Evolutionary conservation across 2,113 vertebrate genomes (phyloP).

Genomic region (Xenotilapia caudafasciata): DNA sequence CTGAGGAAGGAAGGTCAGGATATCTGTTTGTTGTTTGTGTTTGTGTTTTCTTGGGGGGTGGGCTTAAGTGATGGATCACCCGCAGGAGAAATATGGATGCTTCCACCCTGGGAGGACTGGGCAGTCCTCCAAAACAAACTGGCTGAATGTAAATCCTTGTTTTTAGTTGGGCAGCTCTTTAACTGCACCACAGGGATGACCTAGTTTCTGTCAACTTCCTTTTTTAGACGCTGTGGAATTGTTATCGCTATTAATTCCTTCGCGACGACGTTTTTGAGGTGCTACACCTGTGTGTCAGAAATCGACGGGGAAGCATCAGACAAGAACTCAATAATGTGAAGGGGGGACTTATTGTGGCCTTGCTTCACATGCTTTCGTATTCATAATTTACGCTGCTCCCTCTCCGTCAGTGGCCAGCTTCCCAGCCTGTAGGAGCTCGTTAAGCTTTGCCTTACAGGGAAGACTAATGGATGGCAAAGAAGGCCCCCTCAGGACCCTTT

Average conservation of each 20-base stretch:
- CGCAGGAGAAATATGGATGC: slow-evolving; percentile 49
- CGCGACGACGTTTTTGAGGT: neutral
- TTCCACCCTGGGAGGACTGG: slow-evolving; percentile 40
- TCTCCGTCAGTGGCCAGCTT: slow-evolving; percentile 42
- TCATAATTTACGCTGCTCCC: slow-evolving; percentile 41
- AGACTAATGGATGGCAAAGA: slow-evolving; percentile 67
- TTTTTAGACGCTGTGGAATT: slow-evolving; percentile 21
- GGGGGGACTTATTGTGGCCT: neutral
- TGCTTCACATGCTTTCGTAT: slow-evolving; percentile 23
- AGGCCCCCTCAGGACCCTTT: slow-evolving; percentile 67
- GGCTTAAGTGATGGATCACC: slow-evolving; percentile 59
- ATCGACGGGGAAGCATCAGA: neutral
- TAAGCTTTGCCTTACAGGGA: slow-evolving; percentile 64
- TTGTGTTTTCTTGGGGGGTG: neutral
- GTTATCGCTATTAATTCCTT: slow-evolving; percentile 10
- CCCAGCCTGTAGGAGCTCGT: slow-evolving; percentile 59
- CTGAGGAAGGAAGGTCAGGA: slow-evolving; percentile 69
- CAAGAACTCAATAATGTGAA: neutral
- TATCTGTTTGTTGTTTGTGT: slow-evolving; percentile 62
- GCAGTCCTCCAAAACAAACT: slow-evolving; percentile 59
- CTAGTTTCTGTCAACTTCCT: slow-evolving; percentile 41
- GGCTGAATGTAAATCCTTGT: slow-evolving; percentile 51
- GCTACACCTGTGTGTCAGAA: neutral
- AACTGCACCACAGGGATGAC: slow-evolving; percentile 34
- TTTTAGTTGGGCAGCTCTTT: slow-evolving; percentile 49